Conservation (phyloP, 1,140 invertebrate species). For the Lepidurus apus region DNA sequence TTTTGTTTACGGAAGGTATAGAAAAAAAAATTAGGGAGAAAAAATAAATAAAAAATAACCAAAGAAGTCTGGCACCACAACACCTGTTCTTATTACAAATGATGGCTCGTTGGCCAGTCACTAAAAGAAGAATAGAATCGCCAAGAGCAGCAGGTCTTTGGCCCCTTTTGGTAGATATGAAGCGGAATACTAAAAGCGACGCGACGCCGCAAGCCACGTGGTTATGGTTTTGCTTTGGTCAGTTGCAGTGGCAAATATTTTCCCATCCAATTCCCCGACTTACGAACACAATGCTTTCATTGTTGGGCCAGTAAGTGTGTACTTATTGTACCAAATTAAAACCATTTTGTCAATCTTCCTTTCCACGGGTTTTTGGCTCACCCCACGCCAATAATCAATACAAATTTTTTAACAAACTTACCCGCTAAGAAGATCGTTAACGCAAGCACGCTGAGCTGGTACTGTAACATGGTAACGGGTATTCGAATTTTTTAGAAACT, state of each 20-base stretch:
- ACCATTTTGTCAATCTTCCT: no score
- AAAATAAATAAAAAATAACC: background rate
- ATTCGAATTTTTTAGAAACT: background rate
- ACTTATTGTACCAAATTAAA: no score
- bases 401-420: background rate
- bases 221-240: background rate
- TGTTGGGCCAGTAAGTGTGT: no score
- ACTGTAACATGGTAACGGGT: background rate
- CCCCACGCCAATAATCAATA: no score
- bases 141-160: conserved; percentile 6
- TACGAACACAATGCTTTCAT: no score
- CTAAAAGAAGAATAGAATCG: background rate
- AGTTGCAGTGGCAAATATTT: background rate
- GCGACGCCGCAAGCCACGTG: background rate
- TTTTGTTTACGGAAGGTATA: background rate
- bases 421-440: background rate
- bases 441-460: background rate
- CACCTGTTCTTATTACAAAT: background rate
- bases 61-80: background rate
- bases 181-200: background rate
- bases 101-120: background rate
- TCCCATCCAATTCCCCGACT: no score
- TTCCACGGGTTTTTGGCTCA: no score
- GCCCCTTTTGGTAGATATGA: background rate
- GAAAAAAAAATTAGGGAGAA: conserved; percentile 6